Evolutionary conservation across 2,113 vertebrate species (phyloP), one percentile per base, ranked within the genome.

Genomic region (Guaruba guarouba): DNA sequence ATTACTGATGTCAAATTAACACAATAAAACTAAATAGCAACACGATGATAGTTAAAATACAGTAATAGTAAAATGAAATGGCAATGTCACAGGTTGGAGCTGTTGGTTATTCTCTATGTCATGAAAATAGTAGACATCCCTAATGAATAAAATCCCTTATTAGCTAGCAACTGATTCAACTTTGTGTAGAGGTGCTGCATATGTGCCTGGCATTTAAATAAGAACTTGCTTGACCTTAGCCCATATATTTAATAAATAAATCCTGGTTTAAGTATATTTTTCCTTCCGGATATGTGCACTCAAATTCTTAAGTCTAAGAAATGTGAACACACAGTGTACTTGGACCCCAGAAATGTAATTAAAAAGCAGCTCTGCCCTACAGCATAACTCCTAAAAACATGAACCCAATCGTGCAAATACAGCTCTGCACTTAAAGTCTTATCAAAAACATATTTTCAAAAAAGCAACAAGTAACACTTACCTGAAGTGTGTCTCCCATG

Each of bases 401-500:
- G 10, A 49, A 2, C n/a, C n/a, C 0, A 0, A 13, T 1, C 11
- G 24, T 1, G 25, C 62, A 70, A 25, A 18, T 13, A 18, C 0
- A 37, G 4, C 48, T 16, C 57, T 28, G 10, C 44, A 23, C 23
- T 28, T 3, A 0, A 82, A 52, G 24, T 2, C 51, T 8, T n/a
- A 15, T 2, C 10, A 31, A 43, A 44, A 5, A 3, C 1, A 0
- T 1, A 0, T 10, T 71, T 44, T 33, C 6, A 24, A 62, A 13
- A 24, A n/a, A 25, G 0, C 25, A 55, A 5, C 37, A 3, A 28
- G 0, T 3, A 25, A 9, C 5, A 64, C 90, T 98, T 97, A 99
- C 99, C 99, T 98, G 98, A 98, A 35, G 98, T 82, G 51, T 98
- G 99, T 91, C 99, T 98, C 67, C 98, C 98, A 12, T 98, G 99